Base-by-base conservation (phyloP, 2,113 vertebrate species). In the Plectropomus leopardus region DNA sequence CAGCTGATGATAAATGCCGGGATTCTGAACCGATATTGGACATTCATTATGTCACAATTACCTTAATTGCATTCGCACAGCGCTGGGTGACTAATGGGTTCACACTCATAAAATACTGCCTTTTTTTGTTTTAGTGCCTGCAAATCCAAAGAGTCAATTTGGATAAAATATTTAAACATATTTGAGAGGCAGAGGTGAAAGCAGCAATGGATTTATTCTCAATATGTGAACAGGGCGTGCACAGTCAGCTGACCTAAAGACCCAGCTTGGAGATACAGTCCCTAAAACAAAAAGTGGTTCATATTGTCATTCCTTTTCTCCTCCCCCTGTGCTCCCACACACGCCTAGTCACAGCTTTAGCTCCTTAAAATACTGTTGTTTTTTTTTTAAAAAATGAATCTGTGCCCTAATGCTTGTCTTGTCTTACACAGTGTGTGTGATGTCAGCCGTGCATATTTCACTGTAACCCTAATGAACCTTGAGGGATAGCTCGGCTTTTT, bases 21-120 rank as follows among this genome's bases (percentile, higher is more conserved):
- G 68, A 86, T 76, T 64, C 63, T 69, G 82, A 86, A 86, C 78
- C 89, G 78, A 86, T 88, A 91, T 87, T 80, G 88, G 77, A 92
- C 85, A 90, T 92, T 88, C 83, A 92, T 94, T 92, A 91, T 80
- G 72, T 81, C 85, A 83, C 84, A 89, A 90, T 93, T 88, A 91
- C 66, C 57, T 88, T 91, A 88, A 91, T 87, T 90, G 75, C 67
- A 81, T 80, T 92, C 76, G 69, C 75, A 85, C 57, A 75, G 76
- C 66, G 26, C 64, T 16, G 72, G 65, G 50, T 83, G 73, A 88
- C 73, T 89, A 90, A 91, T 89, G 78, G 82, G 50, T 89, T 86
- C 73, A 78, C 21, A 3, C 50, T 80, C 23, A 66, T 87, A 86
- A 88, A 87, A 74, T 67, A 63, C 44, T 19, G 15, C 24, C 47